Evolutionary conservation across 1,140 invertebrate species (phyloP).

Genomic region (Teleopsis dalmanni): DNA sequence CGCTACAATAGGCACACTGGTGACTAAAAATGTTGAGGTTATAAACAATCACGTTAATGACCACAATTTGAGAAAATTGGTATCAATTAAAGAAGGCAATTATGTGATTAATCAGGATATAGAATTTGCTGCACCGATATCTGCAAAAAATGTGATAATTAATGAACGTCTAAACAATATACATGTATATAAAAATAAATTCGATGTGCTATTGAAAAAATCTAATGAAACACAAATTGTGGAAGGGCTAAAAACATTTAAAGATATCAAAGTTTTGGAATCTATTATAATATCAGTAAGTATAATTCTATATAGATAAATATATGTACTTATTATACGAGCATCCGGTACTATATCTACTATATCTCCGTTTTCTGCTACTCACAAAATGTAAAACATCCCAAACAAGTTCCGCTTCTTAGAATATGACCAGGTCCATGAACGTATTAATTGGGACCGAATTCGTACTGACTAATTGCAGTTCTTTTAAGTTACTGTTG

Average conservation of each 20-base stretch:
- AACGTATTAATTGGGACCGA: too few species aligned
- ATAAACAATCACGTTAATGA: slow-evolving; percentile 27
- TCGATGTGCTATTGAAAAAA: slow-evolving; percentile 43
- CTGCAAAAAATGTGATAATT: slow-evolving; percentile 38
- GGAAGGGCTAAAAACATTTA: slow-evolving; percentile 38
- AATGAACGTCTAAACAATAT: slow-evolving; percentile 43
- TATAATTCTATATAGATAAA: too few species aligned
- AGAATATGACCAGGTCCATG: neutral
- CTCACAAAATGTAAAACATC: neutral
- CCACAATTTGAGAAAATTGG: slow-evolving; percentile 19
- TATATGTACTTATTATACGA: too few species aligned
- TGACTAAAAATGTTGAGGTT: slow-evolving; percentile 19
- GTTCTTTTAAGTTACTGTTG: too few species aligned
- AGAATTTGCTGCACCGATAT: slow-evolving; percentile 36
- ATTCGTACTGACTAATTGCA: too few species aligned
- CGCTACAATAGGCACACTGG: slow-evolving; percentile 18
- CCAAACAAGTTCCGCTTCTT: neutral
- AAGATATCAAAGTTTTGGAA: slow-evolving; percentile 38
- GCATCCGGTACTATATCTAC: too few species aligned
- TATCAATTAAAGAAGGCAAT: slow-evolving; percentile 15
- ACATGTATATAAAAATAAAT: slow-evolving; percentile 33
- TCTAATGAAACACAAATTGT: slow-evolving; percentile 39
- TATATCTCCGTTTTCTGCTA: too few species aligned
- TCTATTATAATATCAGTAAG: slow-evolving; percentile 40
- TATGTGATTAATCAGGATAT: slow-evolving; percentile 42